Evolutionary conservation across 2,113 vertebrate species (phyloP), one percentile per base, ranked within the genome.

Genomic region (Uria aalge): DNA sequence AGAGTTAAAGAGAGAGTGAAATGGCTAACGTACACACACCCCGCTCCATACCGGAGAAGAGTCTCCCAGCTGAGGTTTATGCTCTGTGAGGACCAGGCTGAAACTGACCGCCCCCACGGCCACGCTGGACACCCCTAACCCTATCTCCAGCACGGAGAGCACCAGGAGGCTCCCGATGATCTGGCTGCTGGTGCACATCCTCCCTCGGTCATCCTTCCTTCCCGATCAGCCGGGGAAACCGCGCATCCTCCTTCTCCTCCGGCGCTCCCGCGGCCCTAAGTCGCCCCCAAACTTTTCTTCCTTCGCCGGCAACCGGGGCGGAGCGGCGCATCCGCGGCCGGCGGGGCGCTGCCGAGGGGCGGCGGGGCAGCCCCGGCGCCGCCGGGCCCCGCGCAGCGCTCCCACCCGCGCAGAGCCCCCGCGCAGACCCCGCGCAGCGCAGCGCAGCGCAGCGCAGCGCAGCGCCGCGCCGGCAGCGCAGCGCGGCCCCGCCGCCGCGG

Each of bases 1-100:
- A 98, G 97, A 98, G 98, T 98, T 97, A 98, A 98, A 98, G 98
- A 98, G 97, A 98, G 98, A 98, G 98, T 98, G 98, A 98, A 98
- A 98, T 98, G 98, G 97, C 97, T 98, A 98, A 99, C 99, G 97
- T 99, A 99, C 99, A 99, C 99, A 99, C 98, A 99, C 99, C 98
- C 99, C 99, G 98, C 99, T 99, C 99, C 99, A 99, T 98, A 99
- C 99, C 98, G 99, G 99, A 97, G 99, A 99, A 97, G 99, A 99
- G 98, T 99, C 99, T 97, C 99, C 99, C 97, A 99, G 99, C 97
- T 99, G 99, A 94, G 99, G 98, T 96, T 98, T 98, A 96, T 99
- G 98, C 91, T 98, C 97, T 91, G 98, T 98, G 84, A 98, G 98
- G 85, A 98, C 99, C 98, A 98, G 98, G 98, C 98, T 98, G 97